Evolutionary conservation across 2,797 vertebrate genomes (phyloP), one percentile per base, ranked within the genome.

Genomic region (Sebastes nivosus): DNA sequence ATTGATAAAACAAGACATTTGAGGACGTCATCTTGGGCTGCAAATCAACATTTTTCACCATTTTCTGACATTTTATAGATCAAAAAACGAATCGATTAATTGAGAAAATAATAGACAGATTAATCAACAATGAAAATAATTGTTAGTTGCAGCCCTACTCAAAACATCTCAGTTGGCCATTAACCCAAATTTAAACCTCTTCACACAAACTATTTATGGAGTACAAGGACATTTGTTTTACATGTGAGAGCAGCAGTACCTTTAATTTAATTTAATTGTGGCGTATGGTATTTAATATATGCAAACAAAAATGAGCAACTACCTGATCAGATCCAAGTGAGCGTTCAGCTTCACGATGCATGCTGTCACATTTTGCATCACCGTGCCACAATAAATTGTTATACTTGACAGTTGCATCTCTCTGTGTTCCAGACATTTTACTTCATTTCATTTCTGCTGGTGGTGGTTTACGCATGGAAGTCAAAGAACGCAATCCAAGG

Each of bases 391-490:
- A n/a, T n/a, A 24, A 12, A 25, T 12, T n/a, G 14, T 69, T 72
- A n/a, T 11, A 4, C 8, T 20, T 65, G 14, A 59, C 14, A 13
- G 5, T 50, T 63, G 10, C 8, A 46, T 71, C 5, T 80, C 1
- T 80, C 1, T 86, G 12, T 79, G 3, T 89, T 89, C 8, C 91
- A 97, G 97, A 96, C 92, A 0, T 97, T 96, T 93, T 97, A 95
- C 30, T 89, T 94, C 0, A 80, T 96, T 89, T 97, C 97, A 0
- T 96, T 96, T 70, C 93, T 97, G 86, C 94, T 97, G 88, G 89
- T 95, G 36, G 75, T 94, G 1, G 88, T 96, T 88, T 97, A 97
- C 0, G 96, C 97, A 0, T 96, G 91, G 67, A 95, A 96, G 86
- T 96, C 96, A 1, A 94, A 91, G 63, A 86, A 85, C 4, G 42